These are phyloP conservation scores for Pterocles gutturalis DNA, from an alignment of 2,113 vertebrate species.

Conservation along the genomic window DNA sequence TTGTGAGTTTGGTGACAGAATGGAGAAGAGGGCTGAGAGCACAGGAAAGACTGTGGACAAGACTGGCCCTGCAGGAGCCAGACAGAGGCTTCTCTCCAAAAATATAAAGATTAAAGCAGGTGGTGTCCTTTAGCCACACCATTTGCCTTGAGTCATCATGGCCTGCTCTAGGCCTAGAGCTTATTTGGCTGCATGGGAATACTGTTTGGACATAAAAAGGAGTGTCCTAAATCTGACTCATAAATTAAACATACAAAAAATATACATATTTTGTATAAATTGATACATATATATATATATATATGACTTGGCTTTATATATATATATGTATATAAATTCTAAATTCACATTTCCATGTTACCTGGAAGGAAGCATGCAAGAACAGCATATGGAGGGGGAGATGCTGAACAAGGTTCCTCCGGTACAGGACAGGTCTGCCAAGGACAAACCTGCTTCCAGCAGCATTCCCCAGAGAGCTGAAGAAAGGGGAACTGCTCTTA, in stretches of 20 bases:
- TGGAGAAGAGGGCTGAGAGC: neutral
- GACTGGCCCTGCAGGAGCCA: neutral
- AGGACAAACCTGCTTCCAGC: neutral
- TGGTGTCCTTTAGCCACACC: neutral
- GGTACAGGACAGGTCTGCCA: neutral
- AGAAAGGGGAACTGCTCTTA: neutral
- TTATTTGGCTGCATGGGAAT: slow-evolving; percentile 33
- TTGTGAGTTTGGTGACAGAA: neutral
- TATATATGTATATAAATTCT: slow-evolving; percentile 4
- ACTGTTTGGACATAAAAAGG: slow-evolving; percentile 34
- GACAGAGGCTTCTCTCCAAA: neutral
- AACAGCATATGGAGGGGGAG: neutral
- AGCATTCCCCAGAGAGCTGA: neutral
- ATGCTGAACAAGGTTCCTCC: neutral
- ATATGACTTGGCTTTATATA: neutral
- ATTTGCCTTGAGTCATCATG: neutral
- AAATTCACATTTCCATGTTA: slow-evolving; percentile 68
- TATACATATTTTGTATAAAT: slow-evolving; percentile 58
- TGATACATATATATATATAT: neutral
- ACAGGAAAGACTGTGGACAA: neutral
- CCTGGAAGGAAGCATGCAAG: slow-evolving; percentile 50
- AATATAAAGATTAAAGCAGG: neutral
- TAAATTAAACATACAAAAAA: slow-evolving; percentile 77
- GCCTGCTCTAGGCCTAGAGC: neutral
- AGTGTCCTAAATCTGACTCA: slow-evolving; percentile 47